phyloP scores from a whole-genome alignment of 2,113 vertebrate species.

The Paramisgurnus dabryanus region DNA sequence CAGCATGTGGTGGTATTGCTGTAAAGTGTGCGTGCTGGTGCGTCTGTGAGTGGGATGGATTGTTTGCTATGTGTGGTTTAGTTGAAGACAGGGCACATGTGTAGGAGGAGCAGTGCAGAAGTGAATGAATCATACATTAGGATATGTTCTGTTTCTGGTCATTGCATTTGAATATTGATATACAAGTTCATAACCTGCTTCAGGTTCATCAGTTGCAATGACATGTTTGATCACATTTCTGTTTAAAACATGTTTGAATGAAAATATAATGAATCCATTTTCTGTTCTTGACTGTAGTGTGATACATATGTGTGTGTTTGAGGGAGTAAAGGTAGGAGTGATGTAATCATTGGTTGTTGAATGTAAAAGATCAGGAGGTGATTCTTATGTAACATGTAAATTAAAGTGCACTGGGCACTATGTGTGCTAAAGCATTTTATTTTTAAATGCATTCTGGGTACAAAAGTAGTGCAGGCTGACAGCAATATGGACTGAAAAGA shows the following conservation, averaged over 20 bases:
- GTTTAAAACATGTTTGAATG: neutral
- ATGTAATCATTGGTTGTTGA: conserved; percentile 49
- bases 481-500: neutral
- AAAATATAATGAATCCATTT: neutral
- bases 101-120: conserved; percentile 57
- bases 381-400: conserved; percentile 68
- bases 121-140: conserved; percentile 57
- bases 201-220: neutral
- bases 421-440: conserved; percentile 27
- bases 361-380: conserved; percentile 64
- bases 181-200: neutral
- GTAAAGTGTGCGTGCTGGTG: conserved; percentile 25
- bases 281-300: neutral
- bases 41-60: conserved; percentile 32
- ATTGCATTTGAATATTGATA: conserved; percentile 21
- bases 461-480: conserved; percentile 63
- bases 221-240: neutral
- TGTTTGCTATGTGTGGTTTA: conserved; percentile 57
- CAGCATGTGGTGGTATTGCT: conserved; percentile 7
- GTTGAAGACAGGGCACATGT: conserved; percentile 55
- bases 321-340: conserved; percentile 41
- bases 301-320: neutral
- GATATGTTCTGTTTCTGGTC: conserved; percentile 57
- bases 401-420: conserved; percentile 37
- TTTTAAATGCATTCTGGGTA: conserved; percentile 32